Base-by-base conservation (phyloP, 2,888 invertebrate genomes). In the Ferdinandea cuprea region DNA sequence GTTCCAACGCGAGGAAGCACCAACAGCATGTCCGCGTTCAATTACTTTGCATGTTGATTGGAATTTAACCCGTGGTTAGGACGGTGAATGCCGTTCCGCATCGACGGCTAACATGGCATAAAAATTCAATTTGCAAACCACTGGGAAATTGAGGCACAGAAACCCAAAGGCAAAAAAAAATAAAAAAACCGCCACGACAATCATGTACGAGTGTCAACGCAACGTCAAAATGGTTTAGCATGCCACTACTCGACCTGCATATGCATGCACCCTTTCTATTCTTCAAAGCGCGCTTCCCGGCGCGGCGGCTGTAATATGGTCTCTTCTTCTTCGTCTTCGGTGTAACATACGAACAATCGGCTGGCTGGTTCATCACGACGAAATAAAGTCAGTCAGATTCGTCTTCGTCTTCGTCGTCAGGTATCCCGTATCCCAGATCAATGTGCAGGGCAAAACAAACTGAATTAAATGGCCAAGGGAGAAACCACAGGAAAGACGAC, bases 11-110 rank as follows among this genome's bases (percentile, higher is more conserved):
- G 52, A 76, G 65, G 69, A 66, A 71, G 77, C 71, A 42, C 71
- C 40, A 73, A 73, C 66, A 83, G 61, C 83, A 78, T 83, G 83
- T 83, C 72, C 44, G 56, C 37, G 78, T 61, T 44, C 78, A 83
- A 83, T 83, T 83, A 83, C 83, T 83, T 83, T 83, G 83, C 83
- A 83, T 83, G 83, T 83, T 83, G 77, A 83, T 83, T 83, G 83
- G 68, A 83, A 73, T 73, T 83, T 68, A 78, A 78, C 72, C 78
- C 78, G 78, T 68, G 61, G 78, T 61, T 59, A 76, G 58, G 74
- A 66, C 50, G 56, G 58, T 65, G 65, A 30, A 35, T 30, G 56
- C 37, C 65, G 65, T 65, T 59, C 65, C 40, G 35, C 66, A 71
- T 77, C 81, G 61, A 56, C 56, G 68, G 48, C 61, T 63, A 61